These are phyloP conservation scores for Caloenas nicobarica DNA, from an alignment of 2,113 vertebrate genomes.

Conservation along the genomic window DNA sequence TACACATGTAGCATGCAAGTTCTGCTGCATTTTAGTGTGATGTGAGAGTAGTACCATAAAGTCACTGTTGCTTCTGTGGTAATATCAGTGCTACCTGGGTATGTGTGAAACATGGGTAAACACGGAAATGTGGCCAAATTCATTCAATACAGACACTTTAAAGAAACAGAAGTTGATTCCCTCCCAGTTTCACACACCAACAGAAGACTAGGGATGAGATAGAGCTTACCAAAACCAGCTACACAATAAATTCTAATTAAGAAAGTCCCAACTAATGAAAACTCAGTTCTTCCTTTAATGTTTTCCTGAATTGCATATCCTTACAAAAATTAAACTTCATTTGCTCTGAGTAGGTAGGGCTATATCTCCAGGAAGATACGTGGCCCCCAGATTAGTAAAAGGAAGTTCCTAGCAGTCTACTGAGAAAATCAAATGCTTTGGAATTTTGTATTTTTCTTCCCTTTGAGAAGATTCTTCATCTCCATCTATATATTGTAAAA, in stretches of 20 bases:
- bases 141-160: not conserved
- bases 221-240: not conserved
- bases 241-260: not conserved
- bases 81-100: not conserved
- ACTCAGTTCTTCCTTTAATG: not conserved
- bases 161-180: not conserved
- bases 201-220: not conserved
- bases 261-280: not conserved
- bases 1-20: conserved; percentile 59
- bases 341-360: not conserved
- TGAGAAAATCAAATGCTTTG: not conserved
- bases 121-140: not conserved
- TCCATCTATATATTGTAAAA: not conserved
- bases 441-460: not conserved
- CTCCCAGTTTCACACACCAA: not conserved
- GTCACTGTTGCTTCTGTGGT: conserved; percentile 21
- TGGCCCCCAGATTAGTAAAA: not conserved
- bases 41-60: not conserved
- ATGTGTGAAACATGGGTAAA: not conserved
- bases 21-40: conserved; percentile 33
- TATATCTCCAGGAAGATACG: not conserved
- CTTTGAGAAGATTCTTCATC: not conserved
- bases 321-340: not conserved
- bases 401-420: not conserved
- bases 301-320: not conserved